Conservation (phyloP, 2,113 vertebrate species). For the Pseudonaja textilis region DNA sequence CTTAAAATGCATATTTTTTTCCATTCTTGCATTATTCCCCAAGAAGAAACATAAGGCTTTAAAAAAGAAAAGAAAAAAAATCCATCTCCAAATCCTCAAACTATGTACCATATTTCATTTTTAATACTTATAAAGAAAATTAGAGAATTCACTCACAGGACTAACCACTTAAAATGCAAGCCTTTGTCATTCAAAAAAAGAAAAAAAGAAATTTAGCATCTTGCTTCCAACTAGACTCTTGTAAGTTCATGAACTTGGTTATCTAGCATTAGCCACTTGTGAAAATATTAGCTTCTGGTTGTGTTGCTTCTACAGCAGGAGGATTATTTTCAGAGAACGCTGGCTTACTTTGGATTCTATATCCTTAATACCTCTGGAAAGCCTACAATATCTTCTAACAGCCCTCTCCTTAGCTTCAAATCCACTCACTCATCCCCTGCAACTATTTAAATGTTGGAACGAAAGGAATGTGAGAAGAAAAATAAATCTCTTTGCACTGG, state of each 20-base stretch:
- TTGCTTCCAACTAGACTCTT: conserved; percentile 38
- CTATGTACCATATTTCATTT: background rate
- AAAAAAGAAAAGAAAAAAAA: background rate
- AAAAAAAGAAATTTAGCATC: conserved; percentile 16
- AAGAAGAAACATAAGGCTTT: background rate
- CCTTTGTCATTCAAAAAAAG: background rate
- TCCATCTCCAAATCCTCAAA: background rate
- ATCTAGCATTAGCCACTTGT: conserved; percentile 69
- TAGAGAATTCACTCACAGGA: background rate
- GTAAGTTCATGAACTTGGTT: conserved; percentile 63
- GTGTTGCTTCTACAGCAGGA: conserved; percentile 60
- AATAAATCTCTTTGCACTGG: background rate
- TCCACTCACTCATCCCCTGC: conserved; percentile 30
- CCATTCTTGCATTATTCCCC: background rate
- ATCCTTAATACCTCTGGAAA: conserved; percentile 42
- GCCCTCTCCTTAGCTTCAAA: conserved; percentile 6
- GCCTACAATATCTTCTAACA: conserved; percentile 27
- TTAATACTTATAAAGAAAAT: conserved; percentile 8
- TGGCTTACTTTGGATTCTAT: conserved; percentile 53
- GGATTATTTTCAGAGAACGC: conserved; percentile 63
- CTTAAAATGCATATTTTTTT: background rate
- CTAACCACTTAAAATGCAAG: conserved; percentile 24
- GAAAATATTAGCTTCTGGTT: conserved; percentile 70
- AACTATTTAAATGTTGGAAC: conserved; percentile 18
- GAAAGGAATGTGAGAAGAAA: conserved; percentile 23